Percentiles rank a stretch among this genome's conserved stretches.
Conservation (phyloP, 2,113 vertebrate species). For the Erythrolamprus reginae region DNA sequence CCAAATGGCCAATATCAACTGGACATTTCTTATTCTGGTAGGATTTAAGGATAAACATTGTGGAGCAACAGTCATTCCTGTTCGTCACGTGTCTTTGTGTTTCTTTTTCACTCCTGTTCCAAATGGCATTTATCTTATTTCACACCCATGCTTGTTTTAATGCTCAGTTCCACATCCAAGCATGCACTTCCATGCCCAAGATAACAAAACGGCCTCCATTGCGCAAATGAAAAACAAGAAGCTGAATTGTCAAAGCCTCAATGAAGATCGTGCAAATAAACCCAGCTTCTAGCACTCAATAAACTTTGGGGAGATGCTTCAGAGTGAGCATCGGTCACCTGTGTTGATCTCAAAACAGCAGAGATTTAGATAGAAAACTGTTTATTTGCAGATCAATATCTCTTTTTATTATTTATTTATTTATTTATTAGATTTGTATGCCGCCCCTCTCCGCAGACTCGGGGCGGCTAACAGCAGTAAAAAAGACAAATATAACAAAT, state of each 20-base stretch:
- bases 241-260: background rate
- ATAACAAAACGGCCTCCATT: background rate
- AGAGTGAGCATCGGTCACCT: background rate
- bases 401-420: too few species aligned
- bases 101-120: background rate
- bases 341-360: background rate
- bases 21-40: background rate
- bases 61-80: background rate
- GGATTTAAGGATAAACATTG: background rate
- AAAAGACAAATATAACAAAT: too few species aligned
- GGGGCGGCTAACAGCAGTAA: too few species aligned
- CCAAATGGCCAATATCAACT: background rate
- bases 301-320: background rate
- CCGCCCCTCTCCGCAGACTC: too few species aligned
- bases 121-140: background rate
- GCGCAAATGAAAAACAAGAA: background rate
- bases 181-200: background rate
- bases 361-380: background rate
- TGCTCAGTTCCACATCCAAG: background rate
- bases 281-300: background rate
- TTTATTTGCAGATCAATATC: background rate
- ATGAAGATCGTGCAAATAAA: background rate
- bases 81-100: background rate
- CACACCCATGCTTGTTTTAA: rapidly evolving
- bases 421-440: too few species aligned